phyloP scores from a whole-genome alignment of 2,113 vertebrate species.

The Marmota monax region DNA sequence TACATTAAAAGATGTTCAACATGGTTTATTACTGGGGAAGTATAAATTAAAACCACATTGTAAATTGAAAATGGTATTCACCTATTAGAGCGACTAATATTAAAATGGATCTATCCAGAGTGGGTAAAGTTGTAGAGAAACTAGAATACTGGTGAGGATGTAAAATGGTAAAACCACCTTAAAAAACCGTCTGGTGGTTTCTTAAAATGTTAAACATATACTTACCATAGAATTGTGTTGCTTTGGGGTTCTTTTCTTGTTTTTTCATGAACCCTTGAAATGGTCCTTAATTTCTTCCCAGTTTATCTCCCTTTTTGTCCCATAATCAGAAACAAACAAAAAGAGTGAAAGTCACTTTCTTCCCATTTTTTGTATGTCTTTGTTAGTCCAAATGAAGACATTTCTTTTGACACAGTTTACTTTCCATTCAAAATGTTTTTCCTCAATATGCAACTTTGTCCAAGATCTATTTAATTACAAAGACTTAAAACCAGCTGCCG shows the following conservation, averaged over 20 bases:
- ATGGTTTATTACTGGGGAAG: neutral
- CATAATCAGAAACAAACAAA: neutral
- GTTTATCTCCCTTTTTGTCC: neutral
- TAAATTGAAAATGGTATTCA: neutral
- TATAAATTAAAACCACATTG: neutral
- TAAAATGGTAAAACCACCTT: neutral
- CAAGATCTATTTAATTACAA: neutral
- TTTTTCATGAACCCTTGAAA: neutral
- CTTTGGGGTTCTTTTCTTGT: neutral
- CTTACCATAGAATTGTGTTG: neutral
- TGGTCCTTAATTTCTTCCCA: neutral
- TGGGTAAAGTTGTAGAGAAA: neutral
- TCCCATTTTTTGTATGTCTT: neutral
- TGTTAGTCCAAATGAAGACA: neutral
- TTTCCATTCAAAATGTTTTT: neutral
- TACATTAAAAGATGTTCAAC: neutral
- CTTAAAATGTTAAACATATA: neutral
- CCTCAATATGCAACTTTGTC: neutral
- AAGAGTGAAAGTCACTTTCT: neutral
- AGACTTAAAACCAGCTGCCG: neutral
- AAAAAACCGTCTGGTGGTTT: neutral
- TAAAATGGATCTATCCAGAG: too few relatives aligned
- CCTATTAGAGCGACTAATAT: neutral
- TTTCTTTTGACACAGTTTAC: neutral
- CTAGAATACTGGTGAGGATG: neutral